phyloP scores from a whole-genome alignment of 2,113 vertebrate species.

The Perognathus longimembris region DNA sequence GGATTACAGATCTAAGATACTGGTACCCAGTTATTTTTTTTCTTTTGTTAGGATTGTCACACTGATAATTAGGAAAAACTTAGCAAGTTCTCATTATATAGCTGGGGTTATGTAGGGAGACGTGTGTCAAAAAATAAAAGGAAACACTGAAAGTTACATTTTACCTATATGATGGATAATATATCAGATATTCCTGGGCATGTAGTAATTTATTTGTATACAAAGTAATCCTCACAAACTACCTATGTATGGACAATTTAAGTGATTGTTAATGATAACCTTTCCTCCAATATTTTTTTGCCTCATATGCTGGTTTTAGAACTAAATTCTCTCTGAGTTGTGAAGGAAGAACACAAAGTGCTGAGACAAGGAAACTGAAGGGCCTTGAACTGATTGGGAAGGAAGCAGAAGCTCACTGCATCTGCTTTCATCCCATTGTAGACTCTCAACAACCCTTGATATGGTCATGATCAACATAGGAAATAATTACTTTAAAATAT shows the following conservation, averaged over 20 bases:
- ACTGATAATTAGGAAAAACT: constrained; percentile 30
- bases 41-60: not conserved
- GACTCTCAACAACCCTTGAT: not conserved
- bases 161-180: constrained; percentile 14
- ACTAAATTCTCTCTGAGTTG: not conserved
- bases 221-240: not conserved
- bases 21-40: too few relatives aligned
- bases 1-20: too few relatives aligned
- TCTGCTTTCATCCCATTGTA: not conserved
- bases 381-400: not conserved
- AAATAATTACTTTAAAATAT: constrained; percentile 16
- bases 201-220: not conserved
- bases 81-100: not conserved
- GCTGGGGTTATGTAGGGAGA: too few relatives aligned
- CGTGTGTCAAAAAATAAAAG: too few relatives aligned
- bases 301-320: constrained; percentile 35
- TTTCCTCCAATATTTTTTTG: constrained; percentile 34
- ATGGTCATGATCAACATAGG: not conserved
- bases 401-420: not conserved
- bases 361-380: not conserved
- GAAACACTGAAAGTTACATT: not conserved
- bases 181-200: not conserved
- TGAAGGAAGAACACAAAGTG: not conserved
- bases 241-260: not conserved
- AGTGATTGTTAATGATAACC: not conserved